Conservation (phyloP, 2,888 invertebrate genomes). For the Kryphioiulus occultus region DNA sequence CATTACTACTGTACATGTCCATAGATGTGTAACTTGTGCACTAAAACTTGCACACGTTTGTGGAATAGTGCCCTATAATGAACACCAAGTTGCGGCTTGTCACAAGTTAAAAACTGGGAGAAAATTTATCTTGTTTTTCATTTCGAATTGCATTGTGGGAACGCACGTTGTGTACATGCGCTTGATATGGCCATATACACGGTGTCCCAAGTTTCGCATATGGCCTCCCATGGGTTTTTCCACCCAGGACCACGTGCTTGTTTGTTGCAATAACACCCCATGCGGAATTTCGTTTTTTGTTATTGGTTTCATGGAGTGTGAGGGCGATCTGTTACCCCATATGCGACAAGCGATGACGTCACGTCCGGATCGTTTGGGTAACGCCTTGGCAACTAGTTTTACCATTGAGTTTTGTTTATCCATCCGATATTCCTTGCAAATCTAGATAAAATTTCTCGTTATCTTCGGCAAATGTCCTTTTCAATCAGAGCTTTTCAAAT, state of each 20-base stretch:
- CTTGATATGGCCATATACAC: neutral
- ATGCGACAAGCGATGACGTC: neutral
- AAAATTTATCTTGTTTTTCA: too few relatives aligned
- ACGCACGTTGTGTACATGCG: neutral
- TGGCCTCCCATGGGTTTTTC: neutral
- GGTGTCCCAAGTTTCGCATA: neutral
- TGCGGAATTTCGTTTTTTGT: neutral
- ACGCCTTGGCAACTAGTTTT: neutral
- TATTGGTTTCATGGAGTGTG: slow-evolving; percentile 17
- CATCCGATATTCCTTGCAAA: too few relatives aligned
- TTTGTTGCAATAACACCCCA: slow-evolving; percentile 10
- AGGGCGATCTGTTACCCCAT: neutral
- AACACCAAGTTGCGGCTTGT: too few relatives aligned
- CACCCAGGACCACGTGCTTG: slow-evolving; percentile 10
- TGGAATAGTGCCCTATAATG: too few relatives aligned
- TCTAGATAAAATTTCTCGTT: too few relatives aligned
- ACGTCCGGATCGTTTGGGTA: neutral
- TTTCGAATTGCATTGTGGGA: neutral
- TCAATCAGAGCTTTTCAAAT: too few relatives aligned
- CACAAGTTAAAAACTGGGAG: too few relatives aligned
- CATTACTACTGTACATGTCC: too few relatives aligned
- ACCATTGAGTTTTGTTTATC: too few relatives aligned
- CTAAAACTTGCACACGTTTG: too few relatives aligned
- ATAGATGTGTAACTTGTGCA: too few relatives aligned
- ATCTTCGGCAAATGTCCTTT: too few relatives aligned